These are phyloP conservation scores for Hirtodrosophila trivittata DNA, from an alignment of 2,888 invertebrate species.

Conservation along the genomic window DNA sequence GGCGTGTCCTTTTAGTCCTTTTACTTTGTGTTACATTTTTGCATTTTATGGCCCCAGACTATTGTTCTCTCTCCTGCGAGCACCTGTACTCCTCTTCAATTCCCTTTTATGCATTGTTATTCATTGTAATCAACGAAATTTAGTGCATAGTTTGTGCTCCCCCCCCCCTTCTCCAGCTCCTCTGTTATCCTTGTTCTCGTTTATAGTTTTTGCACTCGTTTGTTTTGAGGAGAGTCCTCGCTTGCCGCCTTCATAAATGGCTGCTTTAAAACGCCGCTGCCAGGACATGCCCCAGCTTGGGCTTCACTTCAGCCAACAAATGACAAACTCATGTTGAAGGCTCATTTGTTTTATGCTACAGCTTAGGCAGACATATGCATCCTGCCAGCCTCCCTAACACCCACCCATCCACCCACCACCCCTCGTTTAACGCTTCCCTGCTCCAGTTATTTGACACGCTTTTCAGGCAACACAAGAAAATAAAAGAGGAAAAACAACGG, in stretches of 20 bases:
- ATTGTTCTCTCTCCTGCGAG: constrained; percentile 30
- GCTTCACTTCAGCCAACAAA: constrained; percentile 46
- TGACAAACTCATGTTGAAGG: constrained; percentile 76
- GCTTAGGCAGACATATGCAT: constrained; percentile 65
- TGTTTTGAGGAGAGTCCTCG: neutral
- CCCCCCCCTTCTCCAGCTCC: constrained; percentile 16
- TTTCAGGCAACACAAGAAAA: constrained; percentile 49
- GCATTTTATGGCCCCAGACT: constrained; percentile 64
- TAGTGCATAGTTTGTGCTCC: constrained; percentile 50
- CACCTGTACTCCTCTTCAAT: constrained; percentile 2
- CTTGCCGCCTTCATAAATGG: constrained; percentile 28
- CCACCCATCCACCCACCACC: neutral
- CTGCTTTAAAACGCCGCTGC: constrained; percentile 33
- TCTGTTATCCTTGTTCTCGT: constrained; percentile 7
- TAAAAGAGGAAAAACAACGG: constrained; percentile 23
- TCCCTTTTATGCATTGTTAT: constrained; percentile 26
- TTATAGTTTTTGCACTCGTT: neutral
- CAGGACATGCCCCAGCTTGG: constrained; percentile 1
- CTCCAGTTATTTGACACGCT: constrained; percentile 76
- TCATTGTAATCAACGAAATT: constrained; percentile 60
- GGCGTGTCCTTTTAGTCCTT: constrained; percentile 34
- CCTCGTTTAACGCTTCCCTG: constrained; percentile 30
- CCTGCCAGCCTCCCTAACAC: constrained; percentile 18
- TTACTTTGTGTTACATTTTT: constrained; percentile 76
- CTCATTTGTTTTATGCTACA: constrained; percentile 73